A percentile compares a stretch with the other conserved stretches of the same genome.
phyloP scores from a whole-genome alignment of 2,113 vertebrate species.

The Lutjanus erythropterus region DNA sequence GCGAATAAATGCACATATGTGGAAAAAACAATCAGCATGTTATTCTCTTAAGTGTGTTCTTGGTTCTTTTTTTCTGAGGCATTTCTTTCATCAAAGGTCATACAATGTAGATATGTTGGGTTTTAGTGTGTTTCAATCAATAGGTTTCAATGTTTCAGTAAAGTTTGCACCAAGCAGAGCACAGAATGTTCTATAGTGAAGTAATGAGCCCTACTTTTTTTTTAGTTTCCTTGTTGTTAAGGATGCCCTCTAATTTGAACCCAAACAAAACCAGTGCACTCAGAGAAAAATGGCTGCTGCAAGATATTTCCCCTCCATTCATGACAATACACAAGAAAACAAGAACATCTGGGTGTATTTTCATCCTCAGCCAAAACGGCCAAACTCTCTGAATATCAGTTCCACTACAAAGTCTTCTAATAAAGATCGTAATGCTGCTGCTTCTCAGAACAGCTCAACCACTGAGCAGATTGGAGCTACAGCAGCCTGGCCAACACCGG shows the following conservation, averaged over 20 bases:
- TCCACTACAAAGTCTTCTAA: neutral
- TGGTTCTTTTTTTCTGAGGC: neutral
- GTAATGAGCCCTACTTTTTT: too few relatives aligned
- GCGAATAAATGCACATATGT: too few relatives aligned
- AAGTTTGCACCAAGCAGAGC: too few relatives aligned
- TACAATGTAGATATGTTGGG: too few relatives aligned
- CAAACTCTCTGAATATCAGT: neutral
- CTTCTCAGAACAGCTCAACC: neutral
- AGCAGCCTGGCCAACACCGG: neutral
- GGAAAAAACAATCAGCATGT: too few relatives aligned
- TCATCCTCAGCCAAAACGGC: neutral
- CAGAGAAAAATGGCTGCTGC: conserved; percentile 27
- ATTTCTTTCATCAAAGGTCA: conserved; percentile 20
- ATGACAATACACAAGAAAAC: neutral
- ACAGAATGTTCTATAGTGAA: too few relatives aligned
- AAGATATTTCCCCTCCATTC: conserved; percentile 36
- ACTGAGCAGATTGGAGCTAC: neutral
- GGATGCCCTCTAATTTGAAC: too few relatives aligned
- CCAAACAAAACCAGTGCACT: conserved; percentile 29
- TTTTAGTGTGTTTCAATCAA: too few relatives aligned
- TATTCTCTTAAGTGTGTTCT: too few relatives aligned
- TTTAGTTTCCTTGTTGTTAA: too few relatives aligned
- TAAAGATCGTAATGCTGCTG: accelerated
- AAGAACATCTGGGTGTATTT: neutral
- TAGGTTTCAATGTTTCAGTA: too few relatives aligned